These are phyloP conservation scores for Hoplodrina ambigua DNA, from an alignment of 2,888 invertebrate genomes.

Conservation along the genomic window DNA sequence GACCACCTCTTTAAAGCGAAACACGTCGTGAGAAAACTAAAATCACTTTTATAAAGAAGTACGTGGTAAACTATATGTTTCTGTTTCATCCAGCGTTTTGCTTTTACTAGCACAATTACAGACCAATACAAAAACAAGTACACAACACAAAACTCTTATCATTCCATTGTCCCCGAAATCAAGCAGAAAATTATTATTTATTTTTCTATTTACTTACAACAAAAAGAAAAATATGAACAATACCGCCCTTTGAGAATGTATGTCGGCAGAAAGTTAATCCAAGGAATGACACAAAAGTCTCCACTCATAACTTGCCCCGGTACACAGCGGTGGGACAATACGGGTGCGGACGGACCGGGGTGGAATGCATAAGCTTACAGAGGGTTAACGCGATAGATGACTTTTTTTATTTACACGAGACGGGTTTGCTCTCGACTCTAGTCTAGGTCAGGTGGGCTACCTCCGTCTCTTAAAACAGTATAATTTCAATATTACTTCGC, in stretches of 20 bases:
- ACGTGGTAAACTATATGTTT: no score
- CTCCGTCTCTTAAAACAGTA: no score
- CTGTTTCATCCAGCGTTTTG: not conserved
- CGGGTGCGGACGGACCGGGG: conserved; percentile 63
- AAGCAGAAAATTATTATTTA: conserved; percentile 39
- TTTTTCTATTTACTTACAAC: conserved; percentile 45
- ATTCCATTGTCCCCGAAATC: conserved; percentile 26
- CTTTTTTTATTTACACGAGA: no score
- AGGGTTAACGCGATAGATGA: not conserved
- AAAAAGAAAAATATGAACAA: conserved; percentile 60
- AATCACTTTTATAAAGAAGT: not conserved
- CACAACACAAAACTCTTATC: conserved; percentile 2
- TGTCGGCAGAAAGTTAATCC: conserved; percentile 71
- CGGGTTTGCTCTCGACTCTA: no score
- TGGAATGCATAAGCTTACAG: conserved; percentile 36
- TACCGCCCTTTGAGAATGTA: conserved; percentile 65
- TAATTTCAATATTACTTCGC: no score
- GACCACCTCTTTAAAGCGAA: no score
- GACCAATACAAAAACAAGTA: conserved; percentile 6
- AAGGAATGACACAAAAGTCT: conserved; percentile 74
- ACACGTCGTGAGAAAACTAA: no score
- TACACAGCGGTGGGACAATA: conserved; percentile 72
- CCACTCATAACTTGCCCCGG: conserved; percentile 77
- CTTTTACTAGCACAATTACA: conserved; percentile 16
- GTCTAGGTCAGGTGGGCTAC: no score